These are phyloP conservation scores for Etheostoma nigrum DNA, from an alignment of 2,797 vertebrate genomes.

Conservation along the genomic window DNA sequence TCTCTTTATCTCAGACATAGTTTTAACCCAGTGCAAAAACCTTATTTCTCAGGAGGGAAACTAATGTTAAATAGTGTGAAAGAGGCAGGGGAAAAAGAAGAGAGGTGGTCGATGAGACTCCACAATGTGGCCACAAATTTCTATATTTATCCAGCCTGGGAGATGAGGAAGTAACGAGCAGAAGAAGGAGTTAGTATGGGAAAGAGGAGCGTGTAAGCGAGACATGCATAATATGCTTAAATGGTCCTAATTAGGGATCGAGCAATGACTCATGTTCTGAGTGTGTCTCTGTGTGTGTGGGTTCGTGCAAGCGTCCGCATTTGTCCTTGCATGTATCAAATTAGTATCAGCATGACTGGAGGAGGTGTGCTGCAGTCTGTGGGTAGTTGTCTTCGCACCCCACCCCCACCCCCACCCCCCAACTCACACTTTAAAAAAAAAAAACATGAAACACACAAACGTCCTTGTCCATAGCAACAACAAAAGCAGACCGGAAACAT, in stretches of 20 bases:
- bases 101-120: constrained; percentile 23
- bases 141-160: constrained; percentile 58
- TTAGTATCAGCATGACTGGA: constrained; percentile 58
- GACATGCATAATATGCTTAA: constrained; percentile 72
- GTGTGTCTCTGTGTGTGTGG: constrained; percentile 13
- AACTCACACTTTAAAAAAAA: not conserved
- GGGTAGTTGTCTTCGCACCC: constrained; percentile 50
- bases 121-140: constrained; percentile 19
- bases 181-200: constrained; percentile 46
- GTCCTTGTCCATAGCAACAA: constrained; percentile 7
- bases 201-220: constrained; percentile 38
- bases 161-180: constrained; percentile 44
- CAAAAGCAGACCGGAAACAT: constrained; percentile 22
- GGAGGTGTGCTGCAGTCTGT: constrained; percentile 54
- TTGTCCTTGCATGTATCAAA: constrained; percentile 63
- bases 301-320: constrained; percentile 33
- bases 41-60: constrained; percentile 28
- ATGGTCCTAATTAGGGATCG: constrained; percentile 70
- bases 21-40: constrained; percentile 46
- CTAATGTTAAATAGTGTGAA: constrained; percentile 35
- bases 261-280: constrained; percentile 61
- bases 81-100: constrained; percentile 24
- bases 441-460: not conserved
- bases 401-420: not conserved
- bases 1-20: constrained; percentile 27